phyloP scores from a whole-genome alignment of 2,888 invertebrate species.

The Hydrotaea diabolus region DNA sequence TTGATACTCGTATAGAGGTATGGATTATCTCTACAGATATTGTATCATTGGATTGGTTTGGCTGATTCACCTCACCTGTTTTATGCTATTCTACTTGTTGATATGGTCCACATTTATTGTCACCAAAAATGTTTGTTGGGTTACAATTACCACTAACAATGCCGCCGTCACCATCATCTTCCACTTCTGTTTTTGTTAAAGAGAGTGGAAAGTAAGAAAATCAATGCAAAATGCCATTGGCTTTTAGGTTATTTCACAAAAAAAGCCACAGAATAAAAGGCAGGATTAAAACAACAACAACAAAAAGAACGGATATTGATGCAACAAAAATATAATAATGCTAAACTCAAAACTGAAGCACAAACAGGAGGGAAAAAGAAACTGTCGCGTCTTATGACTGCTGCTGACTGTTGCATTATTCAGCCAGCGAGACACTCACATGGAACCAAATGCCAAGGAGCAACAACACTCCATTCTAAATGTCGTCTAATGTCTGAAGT shows the following conservation, averaged over 20 bases:
- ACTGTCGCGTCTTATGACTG: constrained; percentile 61
- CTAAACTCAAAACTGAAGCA: neutral
- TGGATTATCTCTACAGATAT: too few species aligned
- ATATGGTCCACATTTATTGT: too few species aligned
- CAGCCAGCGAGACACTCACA: neutral
- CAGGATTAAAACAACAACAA: neutral
- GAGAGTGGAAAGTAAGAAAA: constrained; percentile 44
- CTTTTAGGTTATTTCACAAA: constrained; percentile 44
- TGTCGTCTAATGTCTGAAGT: constrained; percentile 64
- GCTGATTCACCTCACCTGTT: too few species aligned
- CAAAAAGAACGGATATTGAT: constrained; percentile 48
- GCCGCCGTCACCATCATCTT: neutral
- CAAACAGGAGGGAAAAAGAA: neutral
- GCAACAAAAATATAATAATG: constrained; percentile 44
- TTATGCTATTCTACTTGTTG: too few species aligned
- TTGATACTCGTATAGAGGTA: too few species aligned
- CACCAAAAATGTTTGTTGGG: too few species aligned
- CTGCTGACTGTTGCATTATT: constrained; percentile 53
- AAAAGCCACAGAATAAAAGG: neutral
- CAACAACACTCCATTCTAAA: constrained; percentile 47
- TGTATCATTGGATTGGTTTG: too few species aligned
- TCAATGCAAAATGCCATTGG: constrained; percentile 60
- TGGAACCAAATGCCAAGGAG: neutral
- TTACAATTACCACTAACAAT: too few species aligned
- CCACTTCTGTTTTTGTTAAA: neutral